Evolutionary conservation across 2,888 invertebrate genomes (phyloP), one percentile per base, ranked within the genome.

Genomic region (Epistrophella euchroma): DNA sequence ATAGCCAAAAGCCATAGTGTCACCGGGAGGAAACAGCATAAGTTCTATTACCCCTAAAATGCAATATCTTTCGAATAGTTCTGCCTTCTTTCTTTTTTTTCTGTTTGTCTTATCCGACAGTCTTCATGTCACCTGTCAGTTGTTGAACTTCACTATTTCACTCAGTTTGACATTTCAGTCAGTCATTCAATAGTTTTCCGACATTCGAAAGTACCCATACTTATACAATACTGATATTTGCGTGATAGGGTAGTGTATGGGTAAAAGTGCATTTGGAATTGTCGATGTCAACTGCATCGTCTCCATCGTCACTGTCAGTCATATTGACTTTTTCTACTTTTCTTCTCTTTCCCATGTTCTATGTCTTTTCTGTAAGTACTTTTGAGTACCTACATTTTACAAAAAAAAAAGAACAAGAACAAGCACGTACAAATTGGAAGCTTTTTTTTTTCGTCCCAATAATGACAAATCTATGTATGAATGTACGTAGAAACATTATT

Each of bases 131-230:
- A 85, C 72, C 76, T 80, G 85, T 85, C 85, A 81, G 85, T 81
- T 77, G 56, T 77, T 77, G 50, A 71, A 71, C 74, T 82, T 86
- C 71, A 85, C 66, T 72, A 80, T 85, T 80, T 75, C 60, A 77
- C 81, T 73, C 70, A 82, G 81, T 37, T 77, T 78, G 81, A 64
- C 77, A 81, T 74, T 64, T 85, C 85, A 81, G 86, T 86, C 86
- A 78, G 56, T 86, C 86, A 82, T 78, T 82, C 86, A 78, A 86
- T 86, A 86, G 86, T 78, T 86, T 85, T 76, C 81, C 79, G 76
- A 81, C 76, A 85, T 68, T 73, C 43, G 43, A 56, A 66, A 79
- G 58, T 68, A 40, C 22, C 13, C 37, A 22, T 45, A 9, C 17
- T 2, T n/a, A 45, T 7, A 40, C 10, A 40, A 10, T n/a, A n/a